Percentiles rank a stretch among this genome's conserved stretches.
Conservation (phyloP, 2,888 invertebrate species). For the Itoplectis maculator region DNA sequence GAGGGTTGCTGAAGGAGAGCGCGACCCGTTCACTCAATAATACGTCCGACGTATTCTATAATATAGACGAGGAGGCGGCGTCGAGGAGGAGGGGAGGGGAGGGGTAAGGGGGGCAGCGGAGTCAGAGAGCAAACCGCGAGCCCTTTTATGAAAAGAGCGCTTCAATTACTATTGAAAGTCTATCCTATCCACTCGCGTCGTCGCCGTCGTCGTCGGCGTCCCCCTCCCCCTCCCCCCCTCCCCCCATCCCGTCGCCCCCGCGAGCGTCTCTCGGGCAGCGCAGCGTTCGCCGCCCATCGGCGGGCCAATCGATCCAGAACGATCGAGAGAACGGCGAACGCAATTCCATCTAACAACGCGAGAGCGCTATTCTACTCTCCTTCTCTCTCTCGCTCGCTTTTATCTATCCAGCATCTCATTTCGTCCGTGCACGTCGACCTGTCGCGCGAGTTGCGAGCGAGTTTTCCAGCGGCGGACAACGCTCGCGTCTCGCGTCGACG, state of each 20-base stretch:
- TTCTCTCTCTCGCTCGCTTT: no score
- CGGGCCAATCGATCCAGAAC: conserved; percentile 45
- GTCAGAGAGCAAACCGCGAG: conserved; percentile 39
- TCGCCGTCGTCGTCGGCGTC: no score
- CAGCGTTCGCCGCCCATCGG: not conserved
- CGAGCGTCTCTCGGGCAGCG: conserved; percentile 15
- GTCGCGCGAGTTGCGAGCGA: not conserved
- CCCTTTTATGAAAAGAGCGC: conserved; percentile 40
- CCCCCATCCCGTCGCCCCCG: no score
- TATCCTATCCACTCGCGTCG: conserved; percentile 39
- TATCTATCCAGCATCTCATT: conserved; percentile 11
- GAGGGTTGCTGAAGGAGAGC: conserved; percentile 12
- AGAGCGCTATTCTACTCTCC: no score
- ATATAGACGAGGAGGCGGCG: conserved; percentile 17
- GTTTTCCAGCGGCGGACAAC: not conserved
- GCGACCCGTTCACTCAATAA: conserved; percentile 42
- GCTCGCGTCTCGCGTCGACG: not conserved
- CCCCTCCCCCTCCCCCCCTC: conserved; percentile 9
- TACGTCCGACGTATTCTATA: conserved; percentile 35
- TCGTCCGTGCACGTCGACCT: not conserved
- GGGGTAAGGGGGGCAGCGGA: conserved; percentile 2
- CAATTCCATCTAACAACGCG: conserved; percentile 18
- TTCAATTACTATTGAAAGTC: conserved; percentile 52
- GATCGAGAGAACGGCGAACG: conserved; percentile 23
- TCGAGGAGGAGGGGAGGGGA: not conserved